These are phyloP conservation scores for Timema podura DNA, from an alignment of 2,888 invertebrate genomes.

Conservation along the genomic window DNA sequence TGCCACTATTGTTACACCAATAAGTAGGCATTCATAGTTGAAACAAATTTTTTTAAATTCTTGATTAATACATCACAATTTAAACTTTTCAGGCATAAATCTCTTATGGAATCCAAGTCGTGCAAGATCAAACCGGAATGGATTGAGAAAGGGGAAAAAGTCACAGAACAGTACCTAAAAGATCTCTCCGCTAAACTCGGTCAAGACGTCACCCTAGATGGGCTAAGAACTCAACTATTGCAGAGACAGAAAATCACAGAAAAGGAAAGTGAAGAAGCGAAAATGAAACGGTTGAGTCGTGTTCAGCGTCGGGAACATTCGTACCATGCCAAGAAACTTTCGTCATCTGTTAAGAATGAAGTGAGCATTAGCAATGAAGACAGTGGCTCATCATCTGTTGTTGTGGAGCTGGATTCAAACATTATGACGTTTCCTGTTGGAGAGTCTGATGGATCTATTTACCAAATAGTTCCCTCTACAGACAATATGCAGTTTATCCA, in stretches of 20 bases:
- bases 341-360: too few relatives aligned
- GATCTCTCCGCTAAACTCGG: slow-evolving; percentile 29
- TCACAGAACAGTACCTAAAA: slow-evolving; percentile 28
- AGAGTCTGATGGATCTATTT: too few relatives aligned
- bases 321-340: slow-evolving; percentile 14
- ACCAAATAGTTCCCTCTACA: too few relatives aligned
- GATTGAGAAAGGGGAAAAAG: slow-evolving; percentile 30
- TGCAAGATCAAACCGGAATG: slow-evolving; percentile 27
- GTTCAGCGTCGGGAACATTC: slow-evolving; percentile 19
- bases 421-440: too few relatives aligned
- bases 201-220: slow-evolving; percentile 27
- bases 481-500: too few relatives aligned
- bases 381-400: too few relatives aligned
- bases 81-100: slow-evolving; percentile 22
- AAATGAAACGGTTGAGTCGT: slow-evolving; percentile 17
- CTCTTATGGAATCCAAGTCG: slow-evolving; percentile 19
- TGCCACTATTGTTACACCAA: too few relatives aligned
- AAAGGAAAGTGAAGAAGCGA: slow-evolving; percentile 20
- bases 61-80: neutral
- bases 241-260: slow-evolving; percentile 19
- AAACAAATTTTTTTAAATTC: too few relatives aligned
- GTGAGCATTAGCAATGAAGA: too few relatives aligned
- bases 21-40: too few relatives aligned
- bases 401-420: too few relatives aligned
- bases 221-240: slow-evolving; percentile 23